Evolutionary conservation across 2,888 invertebrate species (phyloP).

Genomic region (Melanophora roralis): DNA sequence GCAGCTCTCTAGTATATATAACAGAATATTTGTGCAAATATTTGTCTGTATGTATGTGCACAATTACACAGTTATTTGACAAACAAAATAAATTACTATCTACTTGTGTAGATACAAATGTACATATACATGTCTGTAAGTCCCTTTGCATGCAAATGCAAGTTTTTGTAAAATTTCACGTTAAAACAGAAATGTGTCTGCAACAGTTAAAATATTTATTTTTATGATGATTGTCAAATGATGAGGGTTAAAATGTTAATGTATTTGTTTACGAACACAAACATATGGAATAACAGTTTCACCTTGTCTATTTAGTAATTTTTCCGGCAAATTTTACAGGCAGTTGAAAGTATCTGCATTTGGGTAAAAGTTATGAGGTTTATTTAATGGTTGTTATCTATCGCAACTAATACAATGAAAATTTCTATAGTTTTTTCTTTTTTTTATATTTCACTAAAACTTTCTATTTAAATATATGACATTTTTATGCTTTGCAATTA

Average conservation of each 20-base stretch:
- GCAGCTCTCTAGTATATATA: too few species aligned
- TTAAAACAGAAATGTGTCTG: conserved; percentile 58
- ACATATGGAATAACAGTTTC: not conserved
- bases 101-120: not conserved
- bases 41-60: not conserved
- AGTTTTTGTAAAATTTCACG: conserved; percentile 7
- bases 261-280: not conserved
- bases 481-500: conserved; percentile 29
- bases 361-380: conserved; percentile 40
- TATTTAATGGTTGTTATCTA: conserved; percentile 49
- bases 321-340: not conserved
- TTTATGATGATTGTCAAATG: conserved; percentile 58
- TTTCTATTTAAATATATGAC: conserved; percentile 10
- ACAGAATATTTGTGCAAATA: not conserved
- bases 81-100: conserved; percentile 37
- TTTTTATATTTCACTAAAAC: not conserved
- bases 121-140: not conserved
- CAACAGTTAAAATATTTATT: conserved; percentile 60
- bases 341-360: conserved; percentile 29
- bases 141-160: conserved; percentile 17
- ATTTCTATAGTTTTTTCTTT: not conserved
- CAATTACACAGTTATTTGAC: not conserved
- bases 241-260: conserved; percentile 38
- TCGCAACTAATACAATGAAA: conserved; percentile 33
- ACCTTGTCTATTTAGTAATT: not conserved